A percentile compares a stretch with the other conserved stretches of the same genome.
These are phyloP conservation scores for Poeciliopsis turrubarensis DNA, from an alignment of 2,113 vertebrate species.

Conservation along the genomic window DNA sequence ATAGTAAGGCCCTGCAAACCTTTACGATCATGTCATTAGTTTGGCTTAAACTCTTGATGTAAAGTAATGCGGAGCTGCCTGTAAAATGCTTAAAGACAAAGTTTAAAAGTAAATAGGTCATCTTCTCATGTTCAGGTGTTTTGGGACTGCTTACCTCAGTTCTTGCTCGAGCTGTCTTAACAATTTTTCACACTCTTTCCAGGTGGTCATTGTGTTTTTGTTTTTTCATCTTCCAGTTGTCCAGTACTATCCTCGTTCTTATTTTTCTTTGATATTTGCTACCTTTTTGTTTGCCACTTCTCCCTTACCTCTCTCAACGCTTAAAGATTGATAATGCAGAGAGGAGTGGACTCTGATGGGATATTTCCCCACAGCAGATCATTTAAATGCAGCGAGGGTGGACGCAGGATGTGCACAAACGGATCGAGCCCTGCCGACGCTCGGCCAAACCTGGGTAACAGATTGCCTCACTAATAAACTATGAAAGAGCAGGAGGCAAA, in stretches of 20 bases:
- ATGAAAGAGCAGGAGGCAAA: slow-evolving; percentile 72
- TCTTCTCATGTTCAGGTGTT: background rate
- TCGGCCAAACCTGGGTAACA: slow-evolving; percentile 72
- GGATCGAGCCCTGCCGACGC: slow-evolving; percentile 13
- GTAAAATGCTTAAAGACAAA: no score
- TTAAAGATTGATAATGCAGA: slow-evolving; percentile 46
- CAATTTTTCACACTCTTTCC: slow-evolving; percentile 11
- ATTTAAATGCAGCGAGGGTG: slow-evolving; percentile 62
- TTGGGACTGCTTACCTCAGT: background rate
- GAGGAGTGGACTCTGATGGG: slow-evolving; percentile 49
- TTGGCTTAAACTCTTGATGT: background rate
- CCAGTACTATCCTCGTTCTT: slow-evolving; percentile 40
- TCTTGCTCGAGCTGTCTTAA: slow-evolving; percentile 24
- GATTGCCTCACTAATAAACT: slow-evolving; percentile 83
- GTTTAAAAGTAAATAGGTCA: background rate
- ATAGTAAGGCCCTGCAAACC: background rate
- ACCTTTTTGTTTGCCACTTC: slow-evolving; percentile 1
- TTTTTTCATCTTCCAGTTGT: slow-evolving; percentile 35
- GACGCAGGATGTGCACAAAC: slow-evolving; percentile 29
- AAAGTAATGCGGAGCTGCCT: no score
- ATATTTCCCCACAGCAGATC: slow-evolving; percentile 54
- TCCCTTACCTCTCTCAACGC: background rate
- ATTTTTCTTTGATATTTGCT: slow-evolving; percentile 11
- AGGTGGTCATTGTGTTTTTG: background rate
- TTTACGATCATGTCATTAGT: background rate